These are phyloP conservation scores for Athene cunicularia DNA, from an alignment of 2,113 vertebrate species.

Conservation along the genomic window DNA sequence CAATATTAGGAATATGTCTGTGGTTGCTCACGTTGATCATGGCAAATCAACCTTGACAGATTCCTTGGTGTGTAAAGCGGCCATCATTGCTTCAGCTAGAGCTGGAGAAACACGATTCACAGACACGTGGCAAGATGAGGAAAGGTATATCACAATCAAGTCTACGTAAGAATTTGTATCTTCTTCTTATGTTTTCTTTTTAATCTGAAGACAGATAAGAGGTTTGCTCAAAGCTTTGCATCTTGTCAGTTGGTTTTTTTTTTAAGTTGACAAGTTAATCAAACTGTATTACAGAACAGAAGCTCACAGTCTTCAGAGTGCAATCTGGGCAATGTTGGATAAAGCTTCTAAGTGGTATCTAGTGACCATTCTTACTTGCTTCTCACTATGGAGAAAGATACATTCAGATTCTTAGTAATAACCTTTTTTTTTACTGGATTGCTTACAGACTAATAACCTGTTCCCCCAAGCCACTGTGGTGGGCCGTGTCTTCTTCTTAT, in stretches of 20 bases:
- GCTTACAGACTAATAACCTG: background rate
- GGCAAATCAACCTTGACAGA: conserved; percentile 68
- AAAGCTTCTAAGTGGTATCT: background rate
- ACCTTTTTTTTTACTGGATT: background rate
- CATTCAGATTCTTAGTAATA: background rate
- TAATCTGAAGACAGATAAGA: background rate
- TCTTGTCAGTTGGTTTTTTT: background rate
- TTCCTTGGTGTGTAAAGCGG: conserved; percentile 50
- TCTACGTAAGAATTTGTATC: conserved; percentile 15
- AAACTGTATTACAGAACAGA: background rate
- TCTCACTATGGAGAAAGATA: background rate
- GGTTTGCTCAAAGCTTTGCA: background rate
- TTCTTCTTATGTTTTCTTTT: background rate
- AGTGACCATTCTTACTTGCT: background rate
- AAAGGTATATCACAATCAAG: conserved; percentile 60
- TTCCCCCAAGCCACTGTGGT: background rate
- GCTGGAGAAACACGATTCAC: conserved; percentile 58
- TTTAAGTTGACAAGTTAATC: background rate
- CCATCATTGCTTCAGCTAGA: conserved; percentile 51
- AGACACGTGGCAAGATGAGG: conserved; percentile 64
- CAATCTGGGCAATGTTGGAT: background rate
- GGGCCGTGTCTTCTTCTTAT: background rate
- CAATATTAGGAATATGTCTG: conserved; percentile 71
- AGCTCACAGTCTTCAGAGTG: background rate
- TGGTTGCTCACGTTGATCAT: conserved; percentile 64